Evolutionary conservation across 1,140 invertebrate genomes (phyloP).

Genomic region (Apocrypta bakeri): DNA sequence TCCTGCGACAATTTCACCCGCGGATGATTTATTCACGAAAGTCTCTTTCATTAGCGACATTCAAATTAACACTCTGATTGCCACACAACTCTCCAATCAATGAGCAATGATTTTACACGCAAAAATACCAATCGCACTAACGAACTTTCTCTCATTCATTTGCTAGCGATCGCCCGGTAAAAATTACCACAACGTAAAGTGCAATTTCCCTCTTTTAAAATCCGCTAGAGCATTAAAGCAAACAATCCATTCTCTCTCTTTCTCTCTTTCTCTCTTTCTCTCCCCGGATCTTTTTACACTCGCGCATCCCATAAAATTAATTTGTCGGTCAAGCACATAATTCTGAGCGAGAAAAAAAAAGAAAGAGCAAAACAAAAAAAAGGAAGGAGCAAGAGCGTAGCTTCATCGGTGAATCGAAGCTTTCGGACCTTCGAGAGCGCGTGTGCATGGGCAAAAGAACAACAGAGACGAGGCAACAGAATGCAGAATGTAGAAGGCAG

Average conservation of each 20-base stretch:
- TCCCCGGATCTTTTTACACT: not conserved
- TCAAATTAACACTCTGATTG: not conserved
- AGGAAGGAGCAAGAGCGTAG: not conserved
- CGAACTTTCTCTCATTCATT: not conserved
- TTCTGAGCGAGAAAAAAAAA: not conserved
- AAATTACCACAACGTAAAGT: not conserved
- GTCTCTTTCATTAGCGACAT: too few relatives aligned
- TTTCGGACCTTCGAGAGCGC: not conserved
- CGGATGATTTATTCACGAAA: too few relatives aligned
- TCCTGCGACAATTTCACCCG: too few relatives aligned
- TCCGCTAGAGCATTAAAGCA: not conserved
- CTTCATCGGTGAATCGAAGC: constrained; percentile 19
- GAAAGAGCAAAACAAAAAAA: too few relatives aligned
- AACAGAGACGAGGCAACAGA: not conserved
- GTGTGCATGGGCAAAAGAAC: not conserved
- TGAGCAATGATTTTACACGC: not conserved
- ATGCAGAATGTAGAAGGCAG: not conserved
- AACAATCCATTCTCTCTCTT: not conserved
- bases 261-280: too few relatives aligned
- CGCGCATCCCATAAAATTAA: constrained; percentile 30
- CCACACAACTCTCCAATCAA: not conserved
- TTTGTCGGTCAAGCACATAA: constrained; percentile 29
- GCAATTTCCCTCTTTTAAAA: not conserved
- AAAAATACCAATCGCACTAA: not conserved
- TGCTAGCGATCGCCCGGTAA: not conserved